Percentiles rank a stretch among this genome's conserved stretches.
These are phyloP conservation scores for Beris morrisii DNA, from an alignment of 2,888 invertebrate genomes.

Conservation along the genomic window DNA sequence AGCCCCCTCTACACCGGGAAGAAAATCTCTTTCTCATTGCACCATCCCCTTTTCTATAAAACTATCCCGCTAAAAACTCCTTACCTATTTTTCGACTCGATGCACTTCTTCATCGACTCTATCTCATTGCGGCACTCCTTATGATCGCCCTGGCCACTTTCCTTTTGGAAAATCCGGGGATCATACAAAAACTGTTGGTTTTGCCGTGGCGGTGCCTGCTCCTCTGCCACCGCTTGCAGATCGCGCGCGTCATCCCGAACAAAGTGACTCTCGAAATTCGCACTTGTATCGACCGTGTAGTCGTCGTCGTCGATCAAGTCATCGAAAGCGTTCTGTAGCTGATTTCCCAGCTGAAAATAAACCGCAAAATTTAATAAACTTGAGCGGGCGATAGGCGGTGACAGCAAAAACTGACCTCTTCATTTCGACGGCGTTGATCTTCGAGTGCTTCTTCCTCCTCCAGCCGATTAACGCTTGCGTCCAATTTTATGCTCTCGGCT, in stretches of 20 bases:
- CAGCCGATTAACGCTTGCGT: constrained; percentile 64
- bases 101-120: constrained; percentile 47
- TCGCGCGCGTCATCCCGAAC: constrained; percentile 9
- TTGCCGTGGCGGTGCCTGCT: constrained; percentile 2
- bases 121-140: constrained; percentile 40
- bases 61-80: constrained; percentile 45
- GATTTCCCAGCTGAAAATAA: constrained; percentile 62
- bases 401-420: constrained; percentile 64
- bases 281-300: constrained; percentile 64
- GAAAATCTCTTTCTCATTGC: no score
- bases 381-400: constrained; percentile 33
- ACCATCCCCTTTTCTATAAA: no score
- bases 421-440: constrained; percentile 67
- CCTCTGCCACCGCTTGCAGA: background rate
- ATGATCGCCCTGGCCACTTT: background rate
- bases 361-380: constrained; percentile 1
- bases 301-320: constrained; percentile 70
- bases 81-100: constrained; percentile 59
- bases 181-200: constrained; percentile 6
- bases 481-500: constrained; percentile 66
- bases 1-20: no score
- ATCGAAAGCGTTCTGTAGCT: constrained; percentile 68
- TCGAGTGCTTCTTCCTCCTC: constrained; percentile 70
- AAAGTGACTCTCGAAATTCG: constrained; percentile 44
- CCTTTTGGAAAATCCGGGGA: background rate